phyloP scores from a whole-genome alignment of 1,140 invertebrate genomes.

The Tribolium madens region DNA sequence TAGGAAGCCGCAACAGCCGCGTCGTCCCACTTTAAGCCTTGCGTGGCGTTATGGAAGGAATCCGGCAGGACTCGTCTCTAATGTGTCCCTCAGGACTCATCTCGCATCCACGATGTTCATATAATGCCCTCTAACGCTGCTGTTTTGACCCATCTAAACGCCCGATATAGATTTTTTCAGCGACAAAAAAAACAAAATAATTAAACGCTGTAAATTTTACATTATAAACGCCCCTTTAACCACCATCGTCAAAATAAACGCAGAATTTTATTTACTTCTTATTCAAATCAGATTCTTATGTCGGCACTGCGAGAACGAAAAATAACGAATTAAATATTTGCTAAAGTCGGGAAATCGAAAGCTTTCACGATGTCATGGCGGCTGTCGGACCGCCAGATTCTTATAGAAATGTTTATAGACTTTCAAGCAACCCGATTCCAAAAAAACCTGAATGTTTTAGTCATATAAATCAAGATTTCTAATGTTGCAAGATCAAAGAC shows the following conservation, averaged over 20 bases:
- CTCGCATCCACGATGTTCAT: constrained; percentile 43
- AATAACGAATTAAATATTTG: constrained; percentile 19
- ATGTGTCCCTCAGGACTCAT: constrained; percentile 46
- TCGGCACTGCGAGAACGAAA: not conserved
- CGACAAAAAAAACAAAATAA: constrained; percentile 9
- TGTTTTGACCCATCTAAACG: constrained; percentile 45
- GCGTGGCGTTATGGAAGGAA: constrained; percentile 25
- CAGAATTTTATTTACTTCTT: constrained; percentile 27
- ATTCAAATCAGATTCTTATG: constrained; percentile 25
- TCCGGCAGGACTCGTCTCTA: constrained; percentile 40
- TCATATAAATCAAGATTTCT: not conserved
- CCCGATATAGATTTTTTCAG: constrained; percentile 33
- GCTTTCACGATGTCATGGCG: not conserved
- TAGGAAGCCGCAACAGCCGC: constrained; percentile 25
- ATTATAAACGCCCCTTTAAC: not conserved
- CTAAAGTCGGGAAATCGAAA: constrained; percentile 1
- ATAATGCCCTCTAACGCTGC: constrained; percentile 43
- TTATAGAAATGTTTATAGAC: not conserved
- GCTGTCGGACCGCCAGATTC: not conserved
- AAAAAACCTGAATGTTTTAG: not conserved
- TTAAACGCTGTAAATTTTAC: constrained; percentile 25
- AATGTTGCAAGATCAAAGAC: no score
- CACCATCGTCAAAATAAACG: constrained; percentile 11
- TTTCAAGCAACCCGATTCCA: not conserved
- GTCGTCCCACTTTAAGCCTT: constrained; percentile 25